A percentile compares a stretch with the other conserved stretches of the same genome.
Conservation (phyloP, 2,113 vertebrate genomes). For the Emydocephalus ijimae region DNA sequence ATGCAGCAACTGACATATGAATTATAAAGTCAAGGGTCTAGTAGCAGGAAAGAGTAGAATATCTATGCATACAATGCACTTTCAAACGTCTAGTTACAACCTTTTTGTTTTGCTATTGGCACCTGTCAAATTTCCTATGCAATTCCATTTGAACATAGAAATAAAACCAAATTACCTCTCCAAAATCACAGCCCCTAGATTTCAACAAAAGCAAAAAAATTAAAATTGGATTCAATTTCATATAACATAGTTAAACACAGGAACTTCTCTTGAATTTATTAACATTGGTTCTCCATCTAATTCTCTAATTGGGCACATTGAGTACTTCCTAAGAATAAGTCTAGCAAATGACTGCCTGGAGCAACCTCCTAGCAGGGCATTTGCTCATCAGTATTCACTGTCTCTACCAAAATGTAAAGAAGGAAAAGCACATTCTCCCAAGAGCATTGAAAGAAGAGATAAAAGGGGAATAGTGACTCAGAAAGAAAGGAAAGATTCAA, state of each 20-base stretch:
- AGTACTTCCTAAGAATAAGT: constrained; percentile 16
- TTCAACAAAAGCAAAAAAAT: background rate
- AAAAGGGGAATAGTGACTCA: constrained; percentile 7
- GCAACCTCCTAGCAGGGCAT: constrained; percentile 11
- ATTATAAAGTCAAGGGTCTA: background rate
- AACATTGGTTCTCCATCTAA: background rate
- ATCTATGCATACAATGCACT: background rate
- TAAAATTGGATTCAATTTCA: background rate
- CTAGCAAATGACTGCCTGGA: constrained; percentile 21
- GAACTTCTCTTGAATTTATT: background rate
- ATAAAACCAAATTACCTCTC: background rate
- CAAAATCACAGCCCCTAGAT: background rate
- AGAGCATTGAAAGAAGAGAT: background rate
- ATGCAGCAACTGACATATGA: background rate
- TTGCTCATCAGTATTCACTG: constrained; percentile 24
- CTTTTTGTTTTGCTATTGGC: background rate
- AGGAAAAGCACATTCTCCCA: background rate
- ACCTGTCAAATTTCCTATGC: background rate
- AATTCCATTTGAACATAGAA: background rate
- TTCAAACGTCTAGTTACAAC: background rate
- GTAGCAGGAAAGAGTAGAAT: background rate
- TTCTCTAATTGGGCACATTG: constrained; percentile 5
- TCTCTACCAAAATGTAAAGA: constrained; percentile 11
- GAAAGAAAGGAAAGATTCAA: background rate
- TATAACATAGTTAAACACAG: background rate